Percentiles rank a stretch among this genome's conserved stretches.
Evolutionary conservation across 2,797 vertebrate genomes (phyloP).

Genomic region (Poliocrania exsul): DNA sequence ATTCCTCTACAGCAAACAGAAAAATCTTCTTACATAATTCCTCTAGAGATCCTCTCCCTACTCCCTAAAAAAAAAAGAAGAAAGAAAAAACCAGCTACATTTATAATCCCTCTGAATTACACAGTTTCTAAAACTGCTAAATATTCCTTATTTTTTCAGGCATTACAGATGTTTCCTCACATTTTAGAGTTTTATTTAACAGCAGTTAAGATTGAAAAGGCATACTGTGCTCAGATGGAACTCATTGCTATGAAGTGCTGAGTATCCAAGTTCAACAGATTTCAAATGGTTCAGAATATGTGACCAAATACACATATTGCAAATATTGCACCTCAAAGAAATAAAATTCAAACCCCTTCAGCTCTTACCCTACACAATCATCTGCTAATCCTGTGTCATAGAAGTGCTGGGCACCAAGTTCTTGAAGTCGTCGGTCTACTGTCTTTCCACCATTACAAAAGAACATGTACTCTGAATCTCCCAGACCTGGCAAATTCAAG

Average conservation of each 20-base stretch:
- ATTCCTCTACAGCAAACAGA: background rate
- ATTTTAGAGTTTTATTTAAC: background rate
- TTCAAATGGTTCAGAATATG: background rate
- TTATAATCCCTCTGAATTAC: background rate
- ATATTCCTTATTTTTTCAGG: background rate
- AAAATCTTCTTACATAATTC: background rate
- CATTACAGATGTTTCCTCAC: background rate
- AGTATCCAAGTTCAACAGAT: background rate
- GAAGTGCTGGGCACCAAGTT: slow-evolving; percentile 90
- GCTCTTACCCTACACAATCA: slow-evolving; percentile 90
- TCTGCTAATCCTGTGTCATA: slow-evolving; percentile 92
- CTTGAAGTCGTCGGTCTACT: slow-evolving; percentile 86
- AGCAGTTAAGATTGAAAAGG: background rate
- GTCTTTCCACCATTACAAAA: slow-evolving; percentile 97
- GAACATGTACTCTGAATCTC: slow-evolving; percentile 93
- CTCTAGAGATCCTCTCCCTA: background rate
- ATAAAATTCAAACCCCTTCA: background rate
- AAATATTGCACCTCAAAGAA: background rate
- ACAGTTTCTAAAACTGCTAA: background rate
- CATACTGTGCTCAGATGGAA: background rate
- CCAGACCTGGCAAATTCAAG: slow-evolving; percentile 82
- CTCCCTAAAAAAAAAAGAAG: too few species aligned
- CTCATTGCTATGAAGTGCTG: background rate
- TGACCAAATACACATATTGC: background rate
- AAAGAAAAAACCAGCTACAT: background rate